Evolutionary conservation across 2,888 invertebrate genomes (phyloP), one percentile per base, ranked within the genome.

Genomic region (Caenorhabditis wallacei): DNA sequence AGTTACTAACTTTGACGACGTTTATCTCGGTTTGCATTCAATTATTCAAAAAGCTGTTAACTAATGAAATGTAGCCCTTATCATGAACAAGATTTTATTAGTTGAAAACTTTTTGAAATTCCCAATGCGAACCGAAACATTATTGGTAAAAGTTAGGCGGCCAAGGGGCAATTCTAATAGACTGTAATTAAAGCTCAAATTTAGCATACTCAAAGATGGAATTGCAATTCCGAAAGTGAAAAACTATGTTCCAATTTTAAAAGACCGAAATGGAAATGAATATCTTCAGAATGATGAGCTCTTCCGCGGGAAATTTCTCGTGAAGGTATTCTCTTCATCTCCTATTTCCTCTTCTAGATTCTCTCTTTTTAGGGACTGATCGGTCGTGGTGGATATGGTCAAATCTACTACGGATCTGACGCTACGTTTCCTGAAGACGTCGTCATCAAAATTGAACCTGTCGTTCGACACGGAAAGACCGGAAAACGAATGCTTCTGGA

Each of bases 341-440:
- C 4, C 3, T 5, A 30, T 30, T 53, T n/a, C n/a, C 16, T 51
- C 16, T 43, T 2, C 26, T 16, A 18, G 16, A 51, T 35, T 66
- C 13, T 35, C 51, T 18, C 8, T 87, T n/a, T 35, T 35, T 20
- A 66, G 81, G 88, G 85, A 8, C 63, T 88, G n/a, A 84, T 88
- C 56, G 88, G 88, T 7, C 46, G 80, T 11, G 88, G 88, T 11
- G 88, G 87, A 37, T 88, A 88, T 69, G 88, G 88, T 3, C 87
- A 88, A 63, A 88, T 88, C 57, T 88, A 85, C 68, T 84, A 75
- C 24, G 85, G 85, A 5, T 56, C 51, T 10, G 88, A 88, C 53
- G 68, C 79, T n/a, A 43, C 66, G 3, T 78, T 57, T 16, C 43
- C 64, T 4, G 80, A 76, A 53, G 81, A 84, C 40, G 78, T 87